phyloP scores from a whole-genome alignment of 23 tunicate genomes.

The Phallusia fumigata region DNA sequence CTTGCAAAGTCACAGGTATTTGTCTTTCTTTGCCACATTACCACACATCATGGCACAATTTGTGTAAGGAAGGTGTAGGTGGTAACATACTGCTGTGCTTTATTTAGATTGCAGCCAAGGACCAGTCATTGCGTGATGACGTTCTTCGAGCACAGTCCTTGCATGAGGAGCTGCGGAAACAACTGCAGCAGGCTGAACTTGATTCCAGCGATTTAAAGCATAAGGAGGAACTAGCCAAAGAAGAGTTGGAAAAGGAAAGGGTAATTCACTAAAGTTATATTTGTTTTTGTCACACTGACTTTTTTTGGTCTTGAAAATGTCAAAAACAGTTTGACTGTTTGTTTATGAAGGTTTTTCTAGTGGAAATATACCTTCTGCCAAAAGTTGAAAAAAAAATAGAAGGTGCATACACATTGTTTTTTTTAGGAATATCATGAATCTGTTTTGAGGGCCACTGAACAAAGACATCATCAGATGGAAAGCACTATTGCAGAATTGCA shows the following conservation, averaged over 20 bases:
- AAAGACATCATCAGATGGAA: conserved; percentile 67
- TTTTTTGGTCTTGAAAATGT: too few species aligned
- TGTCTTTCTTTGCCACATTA: not conserved
- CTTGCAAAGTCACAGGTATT: conserved; percentile 38
- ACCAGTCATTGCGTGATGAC: conserved; percentile 48
- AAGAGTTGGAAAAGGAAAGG: conserved; percentile 74
- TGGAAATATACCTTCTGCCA: too few species aligned
- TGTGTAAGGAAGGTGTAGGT: too few species aligned
- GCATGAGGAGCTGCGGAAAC: conserved; percentile 48
- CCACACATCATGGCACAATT: too few species aligned
- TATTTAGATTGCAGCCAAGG: conserved; percentile 45
- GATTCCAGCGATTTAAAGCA: conserved; percentile 46
- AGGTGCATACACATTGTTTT: not conserved
- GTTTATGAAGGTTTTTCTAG: too few species aligned
- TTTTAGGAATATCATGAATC: conserved; percentile 55
- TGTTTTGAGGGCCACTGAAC: conserved; percentile 41
- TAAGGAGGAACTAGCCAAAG: conserved; percentile 63
- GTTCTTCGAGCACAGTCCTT: conserved; percentile 56
- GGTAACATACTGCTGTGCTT: not conserved
- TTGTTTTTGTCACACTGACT: too few species aligned
- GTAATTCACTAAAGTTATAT: conserved; percentile 2
- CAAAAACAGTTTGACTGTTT: too few species aligned
- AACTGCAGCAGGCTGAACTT: conserved; percentile 72
- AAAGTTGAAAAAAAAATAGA: too few species aligned
- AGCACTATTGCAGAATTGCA: conserved; percentile 30